Evolutionary conservation across 2,797 vertebrate species (phyloP).

Genomic region (Fundulus diaphanus): DNA sequence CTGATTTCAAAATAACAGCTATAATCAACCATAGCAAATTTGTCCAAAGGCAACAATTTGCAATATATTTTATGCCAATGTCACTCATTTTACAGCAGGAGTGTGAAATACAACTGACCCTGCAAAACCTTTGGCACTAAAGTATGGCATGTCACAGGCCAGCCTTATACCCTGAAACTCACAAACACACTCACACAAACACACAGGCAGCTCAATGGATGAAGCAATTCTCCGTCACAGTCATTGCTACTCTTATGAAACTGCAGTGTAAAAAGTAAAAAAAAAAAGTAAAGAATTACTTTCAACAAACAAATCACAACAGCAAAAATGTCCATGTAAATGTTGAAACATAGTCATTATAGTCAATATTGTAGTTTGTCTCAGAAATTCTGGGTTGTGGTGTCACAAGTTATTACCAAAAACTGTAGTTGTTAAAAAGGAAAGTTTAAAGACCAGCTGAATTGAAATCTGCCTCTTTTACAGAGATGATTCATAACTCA

Average conservation of each 20-base stretch:
- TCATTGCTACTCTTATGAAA: slow-evolving; percentile 14
- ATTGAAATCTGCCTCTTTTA: slow-evolving; percentile 6
- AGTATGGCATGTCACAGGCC: slow-evolving; percentile 78
- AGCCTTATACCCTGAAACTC: slow-evolving; percentile 58
- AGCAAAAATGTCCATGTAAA: not conserved
- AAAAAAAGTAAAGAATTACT: not conserved
- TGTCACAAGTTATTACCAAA: not conserved
- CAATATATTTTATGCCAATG: slow-evolving; percentile 55
- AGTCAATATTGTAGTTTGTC: not conserved
- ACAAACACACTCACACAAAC: slow-evolving; percentile 19
- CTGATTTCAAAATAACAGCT: slow-evolving; percentile 28
- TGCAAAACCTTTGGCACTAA: slow-evolving; percentile 70
- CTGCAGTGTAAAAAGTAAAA: not conserved
- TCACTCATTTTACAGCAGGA: slow-evolving; percentile 72
- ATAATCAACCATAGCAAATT: slow-evolving; percentile 7
- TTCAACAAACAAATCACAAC: not conserved
- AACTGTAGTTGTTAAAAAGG: not conserved
- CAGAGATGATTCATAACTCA: slow-evolving; percentile 41
- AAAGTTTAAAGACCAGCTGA: slow-evolving; percentile 9
- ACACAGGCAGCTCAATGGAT: slow-evolving; percentile 49
- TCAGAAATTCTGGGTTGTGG: not conserved
- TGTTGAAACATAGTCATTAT: not conserved
- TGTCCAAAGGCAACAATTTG: slow-evolving; percentile 33
- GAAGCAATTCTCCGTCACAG: slow-evolving; percentile 10
- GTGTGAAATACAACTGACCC: slow-evolving; percentile 79